A percentile compares a stretch with the other conserved stretches of the same genome.
phyloP scores from a whole-genome alignment of 1,140 invertebrate species.

The Orchestia grillus region DNA sequence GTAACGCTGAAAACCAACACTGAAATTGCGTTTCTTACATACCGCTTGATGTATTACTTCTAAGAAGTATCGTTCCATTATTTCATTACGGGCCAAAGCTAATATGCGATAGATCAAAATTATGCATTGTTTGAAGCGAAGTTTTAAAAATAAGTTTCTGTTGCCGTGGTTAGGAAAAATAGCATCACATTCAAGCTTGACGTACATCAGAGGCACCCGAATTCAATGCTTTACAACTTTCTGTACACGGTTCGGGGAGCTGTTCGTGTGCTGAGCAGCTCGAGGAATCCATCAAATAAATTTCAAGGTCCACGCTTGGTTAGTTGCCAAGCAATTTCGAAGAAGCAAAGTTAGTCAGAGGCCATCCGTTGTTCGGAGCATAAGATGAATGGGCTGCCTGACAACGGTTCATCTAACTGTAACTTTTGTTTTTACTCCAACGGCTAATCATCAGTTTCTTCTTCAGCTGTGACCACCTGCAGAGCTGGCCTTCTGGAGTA shows the following conservation, averaged over 20 bases:
- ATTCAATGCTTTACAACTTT: background rate
- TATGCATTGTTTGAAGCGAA: no score
- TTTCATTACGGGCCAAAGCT: no score
- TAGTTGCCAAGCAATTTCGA: background rate
- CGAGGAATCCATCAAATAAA: background rate
- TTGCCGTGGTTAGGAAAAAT: background rate
- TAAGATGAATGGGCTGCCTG: background rate
- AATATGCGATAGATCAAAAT: no score
- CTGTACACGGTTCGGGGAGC: background rate
- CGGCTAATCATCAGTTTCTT: background rate
- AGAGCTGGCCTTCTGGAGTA: background rate
- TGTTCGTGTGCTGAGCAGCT: background rate
- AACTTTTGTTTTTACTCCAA: background rate
- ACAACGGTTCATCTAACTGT: background rate
- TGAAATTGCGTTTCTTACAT: no score
- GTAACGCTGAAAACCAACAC: no score
- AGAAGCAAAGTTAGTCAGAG: background rate
- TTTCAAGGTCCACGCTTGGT: background rate
- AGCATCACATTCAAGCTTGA: background rate
- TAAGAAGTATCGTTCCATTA: no score
- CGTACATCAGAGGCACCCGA: background rate
- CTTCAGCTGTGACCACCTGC: background rate
- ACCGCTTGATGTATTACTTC: no score
- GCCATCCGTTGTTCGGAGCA: background rate
- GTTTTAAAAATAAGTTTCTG: background rate